Base-by-base conservation (phyloP, 2,888 invertebrate species). In the Congeria kusceri region DNA sequence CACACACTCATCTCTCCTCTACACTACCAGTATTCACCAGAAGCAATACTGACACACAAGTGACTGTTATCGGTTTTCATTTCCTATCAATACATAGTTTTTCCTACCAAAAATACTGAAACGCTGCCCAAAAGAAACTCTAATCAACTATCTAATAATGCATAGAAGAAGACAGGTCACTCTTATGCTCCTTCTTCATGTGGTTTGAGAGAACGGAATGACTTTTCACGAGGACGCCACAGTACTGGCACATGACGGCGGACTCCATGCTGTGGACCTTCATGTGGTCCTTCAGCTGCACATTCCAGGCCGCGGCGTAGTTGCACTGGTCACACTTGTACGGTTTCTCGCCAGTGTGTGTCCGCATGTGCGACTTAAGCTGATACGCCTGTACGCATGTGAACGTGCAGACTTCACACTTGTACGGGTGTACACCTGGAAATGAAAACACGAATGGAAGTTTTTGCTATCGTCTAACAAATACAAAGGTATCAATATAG, bases 241-340 rank as follows among this genome's bases (percentile, higher is more conserved):
- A 83, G 15, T 67, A 25, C n/a, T 71, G 71, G 65, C 83, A 83
- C 13, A 27, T 58, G 7, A 72, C 72, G 20, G 68, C 59, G 5
- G 62, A 58, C 0, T 53, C 47, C 58, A 66, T 27, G 25, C 46
- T 59, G 53, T 83, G 83, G n/a, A 71, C 75, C 28, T 80, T 80
- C 9, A 70, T 29, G 32, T 83, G 83, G 23, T 80, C 79, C 61
- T 83, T 83, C 32, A 83, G 71, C 62, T 83, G 83, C 18, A 83
- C 83, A 13, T 83, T 83, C 83, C 83, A 83, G 49, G 83, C 83
- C 4, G 83, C 80, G 3, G 83, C 83, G 47, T 80, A 83, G 39
- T 80, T 83, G 69, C 83, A 83, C 44, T 74, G 62, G 20, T 47
- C 29, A 70, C 83, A 83, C 61, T 83, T 83, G 65, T 75, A 83